phyloP scores from a whole-genome alignment of 1,140 invertebrate species.

The Drosophila pallidifrons region DNA sequence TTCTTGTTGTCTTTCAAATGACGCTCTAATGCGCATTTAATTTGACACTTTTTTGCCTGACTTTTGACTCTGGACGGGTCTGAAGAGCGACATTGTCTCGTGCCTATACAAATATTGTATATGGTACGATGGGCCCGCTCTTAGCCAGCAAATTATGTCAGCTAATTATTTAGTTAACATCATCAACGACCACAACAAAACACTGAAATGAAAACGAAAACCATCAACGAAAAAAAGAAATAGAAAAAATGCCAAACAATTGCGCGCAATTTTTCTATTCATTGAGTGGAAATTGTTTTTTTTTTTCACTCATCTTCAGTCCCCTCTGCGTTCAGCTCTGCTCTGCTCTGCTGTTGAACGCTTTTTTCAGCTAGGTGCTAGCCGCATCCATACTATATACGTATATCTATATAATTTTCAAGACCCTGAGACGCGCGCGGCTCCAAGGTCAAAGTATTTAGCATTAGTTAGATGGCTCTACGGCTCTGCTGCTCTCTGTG shows the following conservation, averaged over 20 bases:
- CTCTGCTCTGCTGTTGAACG: constrained; percentile 16
- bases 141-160: constrained; percentile 77
- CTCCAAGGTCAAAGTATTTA: constrained; percentile 80
- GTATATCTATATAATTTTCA: constrained; percentile 73
- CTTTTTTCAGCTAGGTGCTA: constrained; percentile 54
- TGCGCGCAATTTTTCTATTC: constrained; percentile 81
- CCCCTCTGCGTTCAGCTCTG: not conserved
- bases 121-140: constrained; percentile 53
- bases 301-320: constrained; percentile 21
- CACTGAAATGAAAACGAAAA: constrained; percentile 12
- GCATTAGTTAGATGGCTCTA: constrained; percentile 59
- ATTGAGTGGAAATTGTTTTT: constrained; percentile 81
- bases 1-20: constrained; percentile 59
- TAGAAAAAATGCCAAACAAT: constrained; percentile 63
- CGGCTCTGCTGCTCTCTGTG: constrained; percentile 44
- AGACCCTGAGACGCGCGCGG: constrained; percentile 69
- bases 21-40: constrained; percentile 81
- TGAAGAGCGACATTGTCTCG: constrained; percentile 48
- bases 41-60: constrained; percentile 80
- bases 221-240: constrained; percentile 17
- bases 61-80: constrained; percentile 69
- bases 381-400: constrained; percentile 34
- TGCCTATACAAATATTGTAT: constrained; percentile 32
- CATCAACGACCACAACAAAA: constrained; percentile 43
- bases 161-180: constrained; percentile 83